Evolutionary conservation across 2,888 invertebrate genomes (phyloP).

Genomic region (Parasteatoda lunata): DNA sequence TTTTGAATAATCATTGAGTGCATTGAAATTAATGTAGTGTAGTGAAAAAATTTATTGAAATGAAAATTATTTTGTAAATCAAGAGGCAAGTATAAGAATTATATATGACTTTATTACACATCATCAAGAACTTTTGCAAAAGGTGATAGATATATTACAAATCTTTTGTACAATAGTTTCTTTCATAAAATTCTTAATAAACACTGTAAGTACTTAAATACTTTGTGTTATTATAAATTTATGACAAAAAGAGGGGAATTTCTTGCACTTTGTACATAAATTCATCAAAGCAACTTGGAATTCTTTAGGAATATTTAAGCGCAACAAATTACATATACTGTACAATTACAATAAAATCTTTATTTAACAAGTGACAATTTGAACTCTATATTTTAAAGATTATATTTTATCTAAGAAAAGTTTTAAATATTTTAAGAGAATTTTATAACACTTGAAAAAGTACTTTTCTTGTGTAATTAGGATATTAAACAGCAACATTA

Average conservation of each 20-base stretch:
- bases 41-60: too few species aligned
- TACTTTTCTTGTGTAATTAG: too few species aligned
- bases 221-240: slow-evolving; percentile 62
- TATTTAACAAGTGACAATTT: background rate
- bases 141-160: slow-evolving; percentile 68
- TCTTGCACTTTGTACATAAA: slow-evolving; percentile 54
- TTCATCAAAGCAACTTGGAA: slow-evolving; percentile 39
- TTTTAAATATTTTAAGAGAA: too few species aligned
- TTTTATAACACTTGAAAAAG: too few species aligned
- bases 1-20: too few species aligned
- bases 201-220: slow-evolving; percentile 62
- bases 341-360: background rate
- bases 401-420: too few species aligned
- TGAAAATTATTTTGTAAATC: too few species aligned
- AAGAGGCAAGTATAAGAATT: slow-evolving; percentile 37
- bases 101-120: slow-evolving; percentile 67
- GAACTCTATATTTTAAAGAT: too few species aligned
- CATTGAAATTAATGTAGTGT: too few species aligned
- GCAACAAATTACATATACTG: slow-evolving; percentile 10
- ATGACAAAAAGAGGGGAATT: slow-evolving; percentile 54
- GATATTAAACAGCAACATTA: too few species aligned
- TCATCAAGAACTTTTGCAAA: slow-evolving; percentile 67
- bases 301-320: slow-evolving; percentile 13
- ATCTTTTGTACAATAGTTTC: slow-evolving; percentile 65
- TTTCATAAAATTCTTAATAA: slow-evolving; percentile 65